These are phyloP conservation scores for Sparus aurata DNA, from an alignment of 2,797 vertebrate genomes.

Conservation along the genomic window DNA sequence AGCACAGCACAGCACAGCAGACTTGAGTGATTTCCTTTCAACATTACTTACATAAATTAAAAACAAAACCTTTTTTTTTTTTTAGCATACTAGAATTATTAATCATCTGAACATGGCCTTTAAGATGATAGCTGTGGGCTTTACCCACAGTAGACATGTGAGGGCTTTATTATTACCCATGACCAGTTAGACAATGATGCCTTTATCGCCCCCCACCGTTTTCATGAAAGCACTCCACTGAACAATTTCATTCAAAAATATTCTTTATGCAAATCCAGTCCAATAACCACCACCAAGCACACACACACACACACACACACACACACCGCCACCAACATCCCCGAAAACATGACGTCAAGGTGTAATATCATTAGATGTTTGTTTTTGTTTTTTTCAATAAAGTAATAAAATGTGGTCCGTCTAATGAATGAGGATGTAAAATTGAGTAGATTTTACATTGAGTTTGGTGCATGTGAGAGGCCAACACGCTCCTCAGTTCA, in stretches of 20 bases:
- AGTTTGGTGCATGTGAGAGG: neutral
- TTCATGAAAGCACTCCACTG: slow-evolving; percentile 41
- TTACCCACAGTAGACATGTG: slow-evolving; percentile 34
- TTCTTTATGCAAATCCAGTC: slow-evolving; percentile 29
- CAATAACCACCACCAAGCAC: neutral
- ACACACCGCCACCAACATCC: neutral
- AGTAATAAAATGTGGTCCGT: neutral
- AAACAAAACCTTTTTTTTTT: neutral
- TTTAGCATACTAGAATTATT: slow-evolving; percentile 4
- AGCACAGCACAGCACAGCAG: slow-evolving; percentile 6
- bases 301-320: too few species aligned
- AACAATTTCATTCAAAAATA: slow-evolving; percentile 69
- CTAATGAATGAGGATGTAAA: neutral
- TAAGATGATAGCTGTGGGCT: slow-evolving; percentile 5
- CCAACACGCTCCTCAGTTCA: neutral
- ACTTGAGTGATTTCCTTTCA: neutral
- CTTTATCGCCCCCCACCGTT: slow-evolving; percentile 74
- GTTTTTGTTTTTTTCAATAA: accelerated
- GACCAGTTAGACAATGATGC: slow-evolving; percentile 47
- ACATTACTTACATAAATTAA: slow-evolving; percentile 18
- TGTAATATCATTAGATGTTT: neutral
- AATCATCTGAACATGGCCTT: slow-evolving; percentile 15
- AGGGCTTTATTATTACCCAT: slow-evolving; percentile 42
- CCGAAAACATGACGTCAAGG: slow-evolving; percentile 27
- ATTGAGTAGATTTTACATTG: neutral